A percentile compares a stretch with the other conserved stretches of the same genome.
Evolutionary conservation across 2,113 vertebrate species (phyloP).

Genomic region (Equus quagga): DNA sequence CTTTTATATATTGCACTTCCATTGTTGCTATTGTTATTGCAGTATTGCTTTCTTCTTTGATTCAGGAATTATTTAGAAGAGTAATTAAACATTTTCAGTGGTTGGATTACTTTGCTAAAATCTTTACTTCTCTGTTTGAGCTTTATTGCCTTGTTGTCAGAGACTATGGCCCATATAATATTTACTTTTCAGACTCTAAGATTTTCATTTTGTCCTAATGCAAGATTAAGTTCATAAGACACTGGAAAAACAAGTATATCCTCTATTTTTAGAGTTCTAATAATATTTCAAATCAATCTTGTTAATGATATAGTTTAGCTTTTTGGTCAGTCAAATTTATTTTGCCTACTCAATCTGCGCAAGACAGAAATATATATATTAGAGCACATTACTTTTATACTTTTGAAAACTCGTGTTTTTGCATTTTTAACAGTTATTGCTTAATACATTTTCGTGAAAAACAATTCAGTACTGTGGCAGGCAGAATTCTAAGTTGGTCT

Average conservation of each 20-base stretch:
- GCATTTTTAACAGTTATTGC: not conserved
- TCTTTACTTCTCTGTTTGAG: not conserved
- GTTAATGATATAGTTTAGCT: not conserved
- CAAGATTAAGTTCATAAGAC: not conserved
- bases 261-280: not conserved
- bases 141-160: not conserved
- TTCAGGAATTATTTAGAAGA: not conserved
- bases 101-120: not conserved
- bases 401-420: not conserved
- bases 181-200: not conserved
- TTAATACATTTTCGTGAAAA: slow-evolving; percentile 5
- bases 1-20: not conserved
- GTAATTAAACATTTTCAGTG: not conserved
- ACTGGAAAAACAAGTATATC: not conserved
- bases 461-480: not conserved
- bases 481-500: not conserved
- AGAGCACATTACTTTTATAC: not conserved
- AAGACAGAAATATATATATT: not conserved
- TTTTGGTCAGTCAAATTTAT: not conserved
- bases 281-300: not conserved
- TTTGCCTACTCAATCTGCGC: not conserved
- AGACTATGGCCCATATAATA: not conserved
- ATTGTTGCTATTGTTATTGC: not conserved
- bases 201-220: not conserved
- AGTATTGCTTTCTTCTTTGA: not conserved